A percentile compares a stretch with the other conserved stretches of the same genome.
These are phyloP conservation scores for Phrynosoma platyrhinos DNA, from an alignment of 2,113 vertebrate genomes.

Conservation along the genomic window DNA sequence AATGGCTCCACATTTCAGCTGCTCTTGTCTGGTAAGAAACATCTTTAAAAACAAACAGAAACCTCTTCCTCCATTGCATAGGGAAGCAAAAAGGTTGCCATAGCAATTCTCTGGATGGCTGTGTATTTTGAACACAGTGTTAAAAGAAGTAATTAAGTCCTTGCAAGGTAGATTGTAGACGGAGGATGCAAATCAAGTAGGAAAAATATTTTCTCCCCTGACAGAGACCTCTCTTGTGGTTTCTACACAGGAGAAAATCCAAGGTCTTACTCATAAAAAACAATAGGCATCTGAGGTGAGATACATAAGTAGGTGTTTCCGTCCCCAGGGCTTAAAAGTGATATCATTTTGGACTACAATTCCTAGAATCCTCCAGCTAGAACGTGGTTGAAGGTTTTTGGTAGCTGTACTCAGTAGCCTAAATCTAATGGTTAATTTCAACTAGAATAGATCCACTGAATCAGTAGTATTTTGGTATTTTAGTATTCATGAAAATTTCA, in stretches of 20 bases:
- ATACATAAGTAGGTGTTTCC: not conserved
- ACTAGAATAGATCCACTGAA: no score
- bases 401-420: no score
- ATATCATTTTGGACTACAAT: no score
- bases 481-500: no score
- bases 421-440: no score
- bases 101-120: conserved; percentile 62
- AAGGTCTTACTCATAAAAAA: not conserved
- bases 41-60: conserved; percentile 15
- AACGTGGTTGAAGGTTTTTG: no score
- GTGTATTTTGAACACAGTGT: not conserved
- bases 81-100: conserved; percentile 64
- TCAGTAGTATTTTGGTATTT: no score
- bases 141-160: not conserved
- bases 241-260: not conserved
- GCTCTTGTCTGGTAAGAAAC: not conserved
- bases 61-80: not conserved
- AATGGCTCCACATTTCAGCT: not conserved
- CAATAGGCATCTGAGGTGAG: no score
- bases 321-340: no score
- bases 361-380: no score
- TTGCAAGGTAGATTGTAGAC: not conserved
- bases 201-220: not conserved
- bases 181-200: not conserved
- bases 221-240: not conserved